Conservation (phyloP, 2,113 vertebrate genomes). For the Cranoglanis bouderius region DNA sequence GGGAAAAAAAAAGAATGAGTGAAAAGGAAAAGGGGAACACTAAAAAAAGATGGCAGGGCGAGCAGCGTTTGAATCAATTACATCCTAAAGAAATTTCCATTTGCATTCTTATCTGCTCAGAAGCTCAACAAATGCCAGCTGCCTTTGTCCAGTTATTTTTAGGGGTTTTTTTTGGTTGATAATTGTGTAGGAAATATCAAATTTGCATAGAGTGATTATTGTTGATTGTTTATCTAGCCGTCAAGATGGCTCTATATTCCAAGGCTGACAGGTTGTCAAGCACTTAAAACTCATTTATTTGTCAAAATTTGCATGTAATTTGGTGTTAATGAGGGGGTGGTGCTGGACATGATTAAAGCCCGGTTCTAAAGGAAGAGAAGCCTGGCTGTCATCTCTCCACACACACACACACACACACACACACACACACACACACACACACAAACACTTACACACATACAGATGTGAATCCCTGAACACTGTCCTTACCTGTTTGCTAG, state of each 20-base stretch:
- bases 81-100: conserved; percentile 79
- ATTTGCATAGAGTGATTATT: conserved; percentile 99
- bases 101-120: conserved; percentile 79
- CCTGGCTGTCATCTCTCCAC: conserved; percentile 51
- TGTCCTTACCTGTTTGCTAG: conserved; percentile 43
- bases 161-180: conserved; percentile 75
- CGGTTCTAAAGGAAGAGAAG: conserved; percentile 81
- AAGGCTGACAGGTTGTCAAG: conserved; percentile 98
- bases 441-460: conserved; percentile 24
- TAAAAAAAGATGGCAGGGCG: conserved; percentile 66
- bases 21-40: conserved; percentile 51
- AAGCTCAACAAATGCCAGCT: conserved; percentile 92
- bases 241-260: conserved; percentile 97
- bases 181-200: conserved; percentile 99
- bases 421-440: conserved; percentile 28
- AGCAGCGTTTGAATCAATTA: conserved; percentile 79
- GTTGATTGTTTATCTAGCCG: conserved; percentile 99
- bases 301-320: conserved; percentile 99
- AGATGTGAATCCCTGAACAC: conserved; percentile 19
- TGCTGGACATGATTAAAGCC: conserved; percentile 91
- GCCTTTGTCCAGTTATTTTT: conserved; percentile 97
- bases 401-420: conserved; percentile 27
- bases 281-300: conserved; percentile 99
- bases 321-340: conserved; percentile 94
- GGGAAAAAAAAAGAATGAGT: conserved; percentile 49